A percentile compares a stretch with the other conserved stretches of the same genome.
Evolutionary conservation across 2,113 vertebrate genomes (phyloP).

Genomic region (Antechinus flavipes): DNA sequence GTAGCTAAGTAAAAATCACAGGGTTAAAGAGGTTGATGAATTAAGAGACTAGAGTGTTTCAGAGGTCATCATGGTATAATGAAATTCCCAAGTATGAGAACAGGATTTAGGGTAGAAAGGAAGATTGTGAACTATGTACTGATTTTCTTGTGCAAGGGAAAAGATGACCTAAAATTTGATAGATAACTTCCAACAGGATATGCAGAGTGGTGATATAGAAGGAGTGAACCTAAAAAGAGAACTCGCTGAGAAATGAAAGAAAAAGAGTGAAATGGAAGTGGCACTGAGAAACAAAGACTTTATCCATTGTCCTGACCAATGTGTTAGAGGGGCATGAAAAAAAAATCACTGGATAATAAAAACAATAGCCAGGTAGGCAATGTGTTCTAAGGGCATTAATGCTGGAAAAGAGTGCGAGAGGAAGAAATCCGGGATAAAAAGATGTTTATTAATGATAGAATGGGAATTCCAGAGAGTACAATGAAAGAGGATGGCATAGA

Average conservation of each 20-base stretch:
- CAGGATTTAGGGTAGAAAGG: not conserved
- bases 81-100: not conserved
- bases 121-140: not conserved
- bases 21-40: not conserved
- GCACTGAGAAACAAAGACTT: not conserved
- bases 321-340: not conserved
- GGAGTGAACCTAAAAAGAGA: not conserved
- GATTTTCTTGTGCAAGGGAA: not conserved
- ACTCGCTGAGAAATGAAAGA: not conserved
- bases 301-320: not conserved
- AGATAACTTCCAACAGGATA: not conserved
- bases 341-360: not conserved
- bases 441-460: not conserved
- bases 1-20: not conserved
- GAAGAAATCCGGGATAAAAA: not conserved
- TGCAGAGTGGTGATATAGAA: not conserved
- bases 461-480: not conserved
- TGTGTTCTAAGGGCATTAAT: not conserved
- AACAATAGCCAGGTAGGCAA: not conserved
- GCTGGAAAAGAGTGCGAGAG: not conserved
- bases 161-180: not conserved
- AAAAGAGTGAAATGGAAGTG: not conserved
- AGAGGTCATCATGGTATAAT: not conserved
- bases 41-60: not conserved
- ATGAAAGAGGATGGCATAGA: not conserved